Base-by-base conservation (phyloP, 2,113 vertebrate species). In the Mesitornis unicolor region DNA sequence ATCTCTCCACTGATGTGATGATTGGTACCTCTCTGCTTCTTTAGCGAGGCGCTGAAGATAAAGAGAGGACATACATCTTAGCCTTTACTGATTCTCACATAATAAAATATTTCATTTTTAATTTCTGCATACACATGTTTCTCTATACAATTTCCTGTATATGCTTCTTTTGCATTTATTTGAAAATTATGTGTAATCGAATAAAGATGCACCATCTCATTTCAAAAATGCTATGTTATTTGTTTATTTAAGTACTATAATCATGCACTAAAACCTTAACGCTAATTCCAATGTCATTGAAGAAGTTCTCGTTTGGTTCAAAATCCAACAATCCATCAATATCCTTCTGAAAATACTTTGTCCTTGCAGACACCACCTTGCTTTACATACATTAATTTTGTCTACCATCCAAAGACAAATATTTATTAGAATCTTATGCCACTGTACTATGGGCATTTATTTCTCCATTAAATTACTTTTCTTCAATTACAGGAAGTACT, bases 1-100 rank as follows among this genome's bases (percentile, higher is more conserved):
- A 28, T 99, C 98, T 81, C 98, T 98, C 99, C 99, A 99, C 70
- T 98, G 97, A 97, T 99, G 99, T 7, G 98, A 98, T 91, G 98
- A 98, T 98, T 99, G 99, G 93, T 99, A 98, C 51, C 98, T 98
- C 95, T 99, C 99, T 28, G 99, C 99, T 97, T 99, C 98, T 96
- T 98, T 98, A 86, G 99, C 99, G 42, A 99, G 98, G 89, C 98
- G 99, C 99, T 99, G 97, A 67, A 94, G 96, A 97, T 19, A 94
- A 97, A 94, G 29, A 98, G 80, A 84, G 2, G 1, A 51, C 15
- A 71, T 6, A 31, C 3, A 38, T 38, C 84, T 95, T 48, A 84
- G 31, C 60, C 25, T 81, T 56, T 40, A 64, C 9, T 47, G 33
- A 74, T 67, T 59, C 17, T 67, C 38, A 63, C 2, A 3, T 2